A percentile compares a stretch with the other conserved stretches of the same genome.
Conservation (phyloP, 2,797 vertebrate species). For the Mus caroli region DNA sequence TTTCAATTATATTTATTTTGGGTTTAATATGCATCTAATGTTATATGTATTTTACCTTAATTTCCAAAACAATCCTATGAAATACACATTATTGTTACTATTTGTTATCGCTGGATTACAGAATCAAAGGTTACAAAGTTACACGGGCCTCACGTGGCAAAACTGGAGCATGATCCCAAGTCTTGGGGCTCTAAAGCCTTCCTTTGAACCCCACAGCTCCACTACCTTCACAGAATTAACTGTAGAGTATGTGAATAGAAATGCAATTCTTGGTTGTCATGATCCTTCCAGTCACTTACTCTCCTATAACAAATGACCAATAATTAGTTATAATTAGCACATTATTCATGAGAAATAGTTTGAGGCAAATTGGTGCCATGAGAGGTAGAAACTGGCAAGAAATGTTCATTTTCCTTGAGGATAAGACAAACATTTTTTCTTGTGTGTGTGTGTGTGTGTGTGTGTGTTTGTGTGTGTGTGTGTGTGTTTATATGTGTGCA, state of each 20-base stretch:
- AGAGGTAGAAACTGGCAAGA: conserved; percentile 54
- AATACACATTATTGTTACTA: neutral
- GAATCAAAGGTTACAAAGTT: conserved; percentile 17
- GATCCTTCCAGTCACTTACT: conserved; percentile 20
- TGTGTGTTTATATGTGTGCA: neutral
- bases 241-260: neutral
- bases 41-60: conserved; percentile 2
- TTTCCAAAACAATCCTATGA: neutral
- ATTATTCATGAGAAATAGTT: conserved; percentile 31
- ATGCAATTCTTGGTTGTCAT: neutral
- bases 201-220: neutral
- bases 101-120: neutral
- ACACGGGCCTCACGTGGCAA: neutral
- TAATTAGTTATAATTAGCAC: conserved; percentile 41
- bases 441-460: neutral
- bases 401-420: neutral
- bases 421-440: conserved; percentile 17
- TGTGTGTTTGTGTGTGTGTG: neutral
- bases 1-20: neutral
- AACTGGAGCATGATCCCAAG: neutral
- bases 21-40: neutral
- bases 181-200: neutral
- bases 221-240: neutral
- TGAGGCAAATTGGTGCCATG: neutral
- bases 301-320: conserved; percentile 18